Evolutionary conservation across 2,797 vertebrate species (phyloP), one percentile per base, ranked within the genome.

Genomic region (Anabas testudineus): DNA sequence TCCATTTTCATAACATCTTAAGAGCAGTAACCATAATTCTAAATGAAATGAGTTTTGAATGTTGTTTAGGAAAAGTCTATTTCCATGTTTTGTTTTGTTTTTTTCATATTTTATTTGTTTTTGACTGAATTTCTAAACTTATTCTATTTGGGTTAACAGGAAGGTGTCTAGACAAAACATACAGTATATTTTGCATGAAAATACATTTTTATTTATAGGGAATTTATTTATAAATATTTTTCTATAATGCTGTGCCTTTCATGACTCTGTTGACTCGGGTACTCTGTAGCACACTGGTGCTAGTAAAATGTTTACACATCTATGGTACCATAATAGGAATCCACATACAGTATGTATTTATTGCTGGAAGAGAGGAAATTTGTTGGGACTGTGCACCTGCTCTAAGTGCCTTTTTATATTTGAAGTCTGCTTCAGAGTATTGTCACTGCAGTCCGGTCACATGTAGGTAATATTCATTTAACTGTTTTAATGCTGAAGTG

Each of bases 251-350:
- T 71, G 80, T 86, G 86, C 84, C 88, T 87, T 82, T 83, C 67
- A 71, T 74, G 57, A 72, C 70, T 42, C 64, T 84, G 63, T 89
- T 85, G 56, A 68, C 26, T 61, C 51, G 26, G 67, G 53, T 82
- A 49, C 57, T 67, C 34, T 71, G 43, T 58, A 79, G 70, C 69
- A 67, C 56, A 37, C 36, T 71, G 53, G 77, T 67, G 78, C 66
- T 67, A 62, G 80, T 48, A 78, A 80, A 70, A 78, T 92, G 94
- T 94, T 95, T 94, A 94, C 94, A 92, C 58, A 82, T 49, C 66
- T 61, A 71, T 41, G 63, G 62, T 88, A 83, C 73, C 55, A 46
- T 52, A 63, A 80, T 82, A 86, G 78, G 57, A 86, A 79, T 61
- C 54, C 75, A 72, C 59, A 76, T 45, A 60, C 46, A 72, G 54